These are phyloP conservation scores for Meriones psammophilus DNA, from an alignment of 2,797 vertebrate species.

Conservation along the genomic window DNA sequence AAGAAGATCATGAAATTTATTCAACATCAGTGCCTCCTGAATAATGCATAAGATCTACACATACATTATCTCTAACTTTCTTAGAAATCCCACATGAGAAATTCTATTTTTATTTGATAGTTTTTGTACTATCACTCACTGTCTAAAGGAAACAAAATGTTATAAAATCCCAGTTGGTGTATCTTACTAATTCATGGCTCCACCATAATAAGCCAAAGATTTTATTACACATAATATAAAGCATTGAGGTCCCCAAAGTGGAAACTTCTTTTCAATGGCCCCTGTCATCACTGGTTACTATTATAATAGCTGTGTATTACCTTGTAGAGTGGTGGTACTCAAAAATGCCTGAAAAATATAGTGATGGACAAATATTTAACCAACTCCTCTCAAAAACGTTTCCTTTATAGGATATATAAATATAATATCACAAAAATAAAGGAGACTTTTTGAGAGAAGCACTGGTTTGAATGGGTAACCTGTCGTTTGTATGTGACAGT, in stretches of 20 bases:
- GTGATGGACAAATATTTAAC: background rate
- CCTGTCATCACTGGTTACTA: background rate
- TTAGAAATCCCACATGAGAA: background rate
- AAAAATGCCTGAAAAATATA: background rate
- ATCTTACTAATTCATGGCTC: background rate
- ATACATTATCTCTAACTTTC: background rate
- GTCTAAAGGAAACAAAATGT: background rate
- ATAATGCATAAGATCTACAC: background rate
- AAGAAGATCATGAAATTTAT: background rate
- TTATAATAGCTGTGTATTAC: background rate
- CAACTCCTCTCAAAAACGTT: background rate
- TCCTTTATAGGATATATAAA: background rate
- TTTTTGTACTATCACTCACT: background rate
- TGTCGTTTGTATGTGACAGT: background rate
- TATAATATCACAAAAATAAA: no score
- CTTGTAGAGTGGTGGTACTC: background rate
- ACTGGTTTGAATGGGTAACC: background rate
- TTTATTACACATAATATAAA: background rate
- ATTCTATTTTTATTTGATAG: background rate
- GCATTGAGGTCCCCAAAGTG: background rate
- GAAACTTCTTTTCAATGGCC: slow-evolving; percentile 23
- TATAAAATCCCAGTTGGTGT: background rate
- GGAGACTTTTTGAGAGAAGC: no score
- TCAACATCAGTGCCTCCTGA: background rate
- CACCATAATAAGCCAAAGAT: background rate